These are phyloP conservation scores for Lasioglossum morio DNA, from an alignment of 2,888 invertebrate species.

Conservation along the genomic window DNA sequence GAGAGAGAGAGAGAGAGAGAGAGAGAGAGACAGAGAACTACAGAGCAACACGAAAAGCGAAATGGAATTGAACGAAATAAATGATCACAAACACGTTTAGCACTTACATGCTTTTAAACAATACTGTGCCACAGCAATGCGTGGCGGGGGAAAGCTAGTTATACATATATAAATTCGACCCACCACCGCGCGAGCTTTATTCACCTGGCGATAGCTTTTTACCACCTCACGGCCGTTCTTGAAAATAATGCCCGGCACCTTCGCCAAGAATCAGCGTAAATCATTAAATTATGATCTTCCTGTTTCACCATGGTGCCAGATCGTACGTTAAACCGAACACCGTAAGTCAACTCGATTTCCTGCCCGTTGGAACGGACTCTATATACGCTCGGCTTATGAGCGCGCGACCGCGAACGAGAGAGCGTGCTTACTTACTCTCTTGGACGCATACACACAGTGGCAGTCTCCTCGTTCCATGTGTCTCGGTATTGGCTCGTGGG, in stretches of 20 bases:
- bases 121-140: no score
- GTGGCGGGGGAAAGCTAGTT: no score
- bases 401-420: background rate
- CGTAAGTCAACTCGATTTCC: slow-evolving; percentile 30
- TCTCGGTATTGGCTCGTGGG: slow-evolving; percentile 21
- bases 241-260: slow-evolving; percentile 14
- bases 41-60: no score
- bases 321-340: slow-evolving; percentile 42
- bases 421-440: background rate
- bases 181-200: background rate
- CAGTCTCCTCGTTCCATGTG: slow-evolving; percentile 24
- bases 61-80: no score
- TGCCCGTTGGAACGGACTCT: background rate
- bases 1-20: no score
- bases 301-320: slow-evolving; percentile 18
- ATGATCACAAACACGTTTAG: no score
- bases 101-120: no score
- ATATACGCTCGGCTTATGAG: background rate
- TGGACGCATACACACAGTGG: slow-evolving; percentile 9
- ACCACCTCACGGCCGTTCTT: slow-evolving; percentile 10
- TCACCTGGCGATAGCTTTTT: slow-evolving; percentile 8
- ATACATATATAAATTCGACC: slow-evolving; percentile 10
- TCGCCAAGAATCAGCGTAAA: background rate
- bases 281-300: slow-evolving; percentile 43
- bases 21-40: no score